Base-by-base conservation (phyloP, 2,888 invertebrate species). In the Epistrophe grossulariae region DNA sequence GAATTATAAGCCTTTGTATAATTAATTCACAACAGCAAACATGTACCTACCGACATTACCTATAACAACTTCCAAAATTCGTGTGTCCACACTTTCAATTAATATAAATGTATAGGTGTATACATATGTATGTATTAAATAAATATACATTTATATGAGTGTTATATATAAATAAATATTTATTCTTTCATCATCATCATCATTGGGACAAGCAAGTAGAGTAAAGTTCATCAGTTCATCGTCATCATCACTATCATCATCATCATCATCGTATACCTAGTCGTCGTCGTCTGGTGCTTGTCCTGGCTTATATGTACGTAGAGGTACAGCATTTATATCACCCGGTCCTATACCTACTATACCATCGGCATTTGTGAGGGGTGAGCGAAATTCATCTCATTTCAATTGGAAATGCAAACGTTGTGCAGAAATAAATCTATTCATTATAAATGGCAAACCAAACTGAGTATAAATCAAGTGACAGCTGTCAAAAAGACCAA, bases 371-470 rank as follows among this genome's bases (percentile, higher is more conserved):
- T 45, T 45, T 24, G 24, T 3, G 15, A 7, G 6, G 40, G 13
- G n/a, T 8, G 45, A 38, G 48, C 19, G n/a, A 55, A 43, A 55
- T 52, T 70, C 50, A 73, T 70, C 83, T 87, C 79, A 87, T 87
- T 87, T 87, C 87, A 87, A 83, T 87, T 87, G 83, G 87, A 83
- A 87, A 87, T 83, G 79, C 83, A 87, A 87, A 87, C 83, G 87
- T 87, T 87, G n/a, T n/a, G n/a, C n/a, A n/a, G n/a, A n/a, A n/a
- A n/a, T n/a, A n/a, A n/a, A n/a, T n/a, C n/a, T n/a, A n/a, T n/a
- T n/a, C n/a, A n/a, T n/a, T n/a, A n/a, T n/a, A n/a, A n/a, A n/a
- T n/a, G n/a, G n/a, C n/a, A n/a, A n/a, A n/a, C n/a, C n/a, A n/a
- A n/a, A n/a, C n/a, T n/a, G n/a, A n/a, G n/a, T n/a, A n/a, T n/a